A percentile compares a stretch with the other conserved stretches of the same genome.
Evolutionary conservation across 2,888 invertebrate species (phyloP).

Genomic region (Melanargia galathea): DNA sequence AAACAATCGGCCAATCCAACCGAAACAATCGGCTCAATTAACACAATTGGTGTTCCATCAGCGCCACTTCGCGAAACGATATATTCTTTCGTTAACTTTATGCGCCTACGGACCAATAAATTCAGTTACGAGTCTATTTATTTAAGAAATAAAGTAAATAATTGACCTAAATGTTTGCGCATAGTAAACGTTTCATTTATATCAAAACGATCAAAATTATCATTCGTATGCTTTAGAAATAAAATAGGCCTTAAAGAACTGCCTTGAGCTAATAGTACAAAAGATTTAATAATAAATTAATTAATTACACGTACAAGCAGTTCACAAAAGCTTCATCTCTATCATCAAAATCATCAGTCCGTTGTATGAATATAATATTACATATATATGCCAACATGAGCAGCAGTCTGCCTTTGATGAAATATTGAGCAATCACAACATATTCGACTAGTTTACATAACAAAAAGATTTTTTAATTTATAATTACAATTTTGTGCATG

Average conservation of each 20-base stretch:
- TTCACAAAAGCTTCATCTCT: background rate
- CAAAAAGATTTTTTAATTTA: no score
- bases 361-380: no score
- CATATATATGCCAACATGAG: no score
- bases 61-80: conserved; percentile 30
- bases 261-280: background rate
- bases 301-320: background rate
- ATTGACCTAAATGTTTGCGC: background rate
- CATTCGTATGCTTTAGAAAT: background rate
- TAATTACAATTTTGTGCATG: background rate
- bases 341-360: no score
- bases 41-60: conserved; percentile 38
- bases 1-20: conserved; percentile 21
- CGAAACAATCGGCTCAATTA: conserved; percentile 29
- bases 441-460: background rate
- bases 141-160: conserved; percentile 7
- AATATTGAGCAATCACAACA: background rate
- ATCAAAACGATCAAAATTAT: background rate
- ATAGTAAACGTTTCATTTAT: no score
- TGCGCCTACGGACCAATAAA: conserved; percentile 12
- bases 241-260: background rate
- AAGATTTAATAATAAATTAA: background rate
- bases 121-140: conserved; percentile 23
- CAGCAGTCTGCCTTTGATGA: no score
- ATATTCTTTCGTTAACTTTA: conserved; percentile 38